A percentile compares a stretch with the other conserved stretches of the same genome.
Conservation (phyloP, 1,140 invertebrate species). For the Leptinotarsa texana region DNA sequence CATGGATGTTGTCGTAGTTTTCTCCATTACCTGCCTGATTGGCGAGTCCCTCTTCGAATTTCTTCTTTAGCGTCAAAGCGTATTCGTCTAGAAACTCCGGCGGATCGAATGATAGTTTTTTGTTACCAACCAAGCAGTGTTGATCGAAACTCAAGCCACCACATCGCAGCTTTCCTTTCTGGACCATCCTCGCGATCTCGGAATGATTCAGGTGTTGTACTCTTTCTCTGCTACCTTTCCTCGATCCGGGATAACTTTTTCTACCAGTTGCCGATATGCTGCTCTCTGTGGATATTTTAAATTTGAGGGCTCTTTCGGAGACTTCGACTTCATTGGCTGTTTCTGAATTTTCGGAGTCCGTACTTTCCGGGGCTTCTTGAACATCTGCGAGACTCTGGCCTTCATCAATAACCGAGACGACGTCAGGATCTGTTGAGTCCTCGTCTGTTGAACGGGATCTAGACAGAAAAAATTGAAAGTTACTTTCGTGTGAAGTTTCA, state of each 20-base stretch:
- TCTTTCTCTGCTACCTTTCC: conserved; percentile 64
- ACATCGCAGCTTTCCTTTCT: conserved; percentile 49
- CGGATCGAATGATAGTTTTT: conserved; percentile 52
- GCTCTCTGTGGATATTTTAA: conserved; percentile 73
- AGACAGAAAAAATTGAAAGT: conserved; percentile 13
- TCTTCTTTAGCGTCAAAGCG: conserved; percentile 48
- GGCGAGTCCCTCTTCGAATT: conserved; percentile 38
- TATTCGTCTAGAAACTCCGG: conserved; percentile 53
- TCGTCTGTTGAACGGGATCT: conserved; percentile 54
- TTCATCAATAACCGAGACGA: conserved; percentile 55
- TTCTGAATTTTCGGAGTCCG: conserved; percentile 65
- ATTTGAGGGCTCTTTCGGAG: conserved; percentile 75
- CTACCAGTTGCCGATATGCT: conserved; percentile 56
- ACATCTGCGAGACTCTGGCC: conserved; percentile 63
- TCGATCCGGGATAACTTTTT: conserved; percentile 65
- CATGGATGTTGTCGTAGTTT: conserved; percentile 24
- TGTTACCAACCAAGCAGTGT: conserved; percentile 47
- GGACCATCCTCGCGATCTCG: conserved; percentile 44
- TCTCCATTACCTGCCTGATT: conserved; percentile 33
- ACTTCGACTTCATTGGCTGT: conserved; percentile 77
- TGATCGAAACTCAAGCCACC: conserved; percentile 54
- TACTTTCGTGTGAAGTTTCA: too few species aligned
- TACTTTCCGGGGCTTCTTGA: conserved; percentile 65
- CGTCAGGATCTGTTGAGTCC: conserved; percentile 46
- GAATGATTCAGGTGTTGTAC: conserved; percentile 51